Evolutionary conservation across 2,888 invertebrate species (phyloP), one percentile per base, ranked within the genome.

Genomic region (Acrobasis suavella): DNA sequence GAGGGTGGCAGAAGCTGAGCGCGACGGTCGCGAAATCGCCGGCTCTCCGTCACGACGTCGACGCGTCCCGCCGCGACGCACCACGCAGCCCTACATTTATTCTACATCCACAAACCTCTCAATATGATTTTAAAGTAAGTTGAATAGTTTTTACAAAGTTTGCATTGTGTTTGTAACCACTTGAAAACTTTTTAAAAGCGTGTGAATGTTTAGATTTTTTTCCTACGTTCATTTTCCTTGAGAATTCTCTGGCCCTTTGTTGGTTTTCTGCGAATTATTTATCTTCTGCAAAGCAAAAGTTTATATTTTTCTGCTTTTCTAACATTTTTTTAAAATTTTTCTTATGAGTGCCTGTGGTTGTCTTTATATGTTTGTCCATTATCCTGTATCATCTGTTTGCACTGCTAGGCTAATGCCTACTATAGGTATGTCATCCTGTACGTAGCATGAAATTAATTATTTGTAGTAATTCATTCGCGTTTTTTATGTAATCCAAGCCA

Each of bases 41-140:
- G 46, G 46, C 14, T n/a, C 46, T 2, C 42, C 14, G 32, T 17
- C 56, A 63, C 42, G 59, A 14, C 50, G 62, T n/a, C 67, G 32
- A 60, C 49, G 16, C 51, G 52, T 22, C 14, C 32, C 52, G n/a
- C 16, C 61, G 58, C 16, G 58, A 37, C 67, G 54, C 17, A 16
- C 39, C 37, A 14, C 51, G 46, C 37, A 51, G 9, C 12, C 38
- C 1, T 50, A 52, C 42, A 42, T 22, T 37, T 42, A 9, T n/a
- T 10, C 17, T 15, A 51, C 37, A 39, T 15, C 22, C 38, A n/a
- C 12, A 49, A 16, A 14, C 22, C 38, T 37, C 46, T 16, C 52
- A 46, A 46, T 37, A 65, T 65, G 65, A 58, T 62, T 51, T 59
- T 56, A 62, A 64, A 62, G 67, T 67, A 67, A 67, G 67, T 65